phyloP scores from a whole-genome alignment of 2,888 invertebrate species.

The Philhelius pedissequus region DNA sequence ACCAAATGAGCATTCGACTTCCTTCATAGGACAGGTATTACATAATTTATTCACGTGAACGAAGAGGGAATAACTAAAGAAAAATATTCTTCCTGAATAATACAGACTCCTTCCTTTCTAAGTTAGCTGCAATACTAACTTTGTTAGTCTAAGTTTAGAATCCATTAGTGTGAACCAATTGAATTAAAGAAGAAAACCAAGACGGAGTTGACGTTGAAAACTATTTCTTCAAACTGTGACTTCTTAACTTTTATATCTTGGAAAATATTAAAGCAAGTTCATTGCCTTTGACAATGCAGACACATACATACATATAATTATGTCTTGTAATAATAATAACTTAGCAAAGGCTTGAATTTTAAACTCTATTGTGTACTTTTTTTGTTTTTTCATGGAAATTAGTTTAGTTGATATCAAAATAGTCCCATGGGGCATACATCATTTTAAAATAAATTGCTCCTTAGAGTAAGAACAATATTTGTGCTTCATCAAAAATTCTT shows the following conservation, averaged over 20 bases:
- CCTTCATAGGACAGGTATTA: too few species aligned
- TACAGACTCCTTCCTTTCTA: not conserved
- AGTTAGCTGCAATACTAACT: not conserved
- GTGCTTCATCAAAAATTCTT: not conserved
- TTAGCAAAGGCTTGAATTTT: constrained; percentile 8
- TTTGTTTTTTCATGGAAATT: not conserved
- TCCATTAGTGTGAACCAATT: constrained; percentile 59
- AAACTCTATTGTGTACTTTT: not conserved
- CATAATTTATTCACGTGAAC: not conserved
- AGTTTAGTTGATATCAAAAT: constrained; percentile 1
- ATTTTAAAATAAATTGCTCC: not conserved
- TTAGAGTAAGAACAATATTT: not conserved
- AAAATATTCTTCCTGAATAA: not conserved
- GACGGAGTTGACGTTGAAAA: constrained; percentile 1
- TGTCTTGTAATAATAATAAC: not conserved
- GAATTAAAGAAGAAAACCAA: constrained; percentile 41
- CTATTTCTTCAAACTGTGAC: not conserved
- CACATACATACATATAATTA: not conserved
- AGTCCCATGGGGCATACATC: not conserved
- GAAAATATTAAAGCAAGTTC: not conserved
- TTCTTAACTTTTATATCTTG: not conserved
- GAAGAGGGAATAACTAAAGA: not conserved
- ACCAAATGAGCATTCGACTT: constrained; percentile 16
- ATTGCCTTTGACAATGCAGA: not conserved
- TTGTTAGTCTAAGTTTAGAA: constrained; percentile 36